These are phyloP conservation scores for Leptopilina boulardi DNA, from an alignment of 1,140 invertebrate species.

Conservation along the genomic window DNA sequence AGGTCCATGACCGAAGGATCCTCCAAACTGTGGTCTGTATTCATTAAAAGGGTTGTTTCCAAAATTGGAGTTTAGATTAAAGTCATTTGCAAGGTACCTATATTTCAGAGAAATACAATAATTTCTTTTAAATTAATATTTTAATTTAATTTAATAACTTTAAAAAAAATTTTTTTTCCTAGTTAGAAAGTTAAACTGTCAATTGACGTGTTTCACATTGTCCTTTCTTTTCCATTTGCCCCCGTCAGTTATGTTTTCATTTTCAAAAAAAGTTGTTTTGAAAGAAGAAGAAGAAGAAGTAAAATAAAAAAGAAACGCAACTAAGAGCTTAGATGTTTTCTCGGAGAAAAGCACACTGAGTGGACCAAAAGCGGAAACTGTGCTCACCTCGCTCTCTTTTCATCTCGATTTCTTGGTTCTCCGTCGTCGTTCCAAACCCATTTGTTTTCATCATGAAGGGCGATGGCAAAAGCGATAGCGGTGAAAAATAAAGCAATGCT, in stretches of 20 bases:
- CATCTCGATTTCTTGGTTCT: constrained; percentile 38
- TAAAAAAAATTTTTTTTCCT: neutral
- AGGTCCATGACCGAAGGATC: constrained; percentile 58
- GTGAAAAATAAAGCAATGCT: constrained; percentile 21
- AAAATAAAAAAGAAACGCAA: neutral
- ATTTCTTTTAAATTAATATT: too few relatives aligned
- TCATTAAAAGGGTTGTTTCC: constrained; percentile 46
- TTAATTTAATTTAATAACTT: too few relatives aligned
- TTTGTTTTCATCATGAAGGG: constrained; percentile 53
- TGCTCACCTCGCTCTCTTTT: constrained; percentile 43
- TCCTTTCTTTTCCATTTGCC: neutral
- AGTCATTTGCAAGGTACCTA: constrained; percentile 55
- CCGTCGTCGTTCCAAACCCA: constrained; percentile 70
- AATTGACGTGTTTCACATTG: neutral
- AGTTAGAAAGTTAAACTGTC: neutral
- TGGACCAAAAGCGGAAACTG: constrained; percentile 27
- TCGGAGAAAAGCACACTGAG: constrained; percentile 11
- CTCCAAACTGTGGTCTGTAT: constrained; percentile 57
- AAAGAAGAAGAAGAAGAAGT: neutral
- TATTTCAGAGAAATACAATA: constrained; percentile 28
- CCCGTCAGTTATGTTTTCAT: constrained; percentile 26
- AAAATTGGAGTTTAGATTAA: constrained; percentile 7
- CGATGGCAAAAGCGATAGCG: neutral
- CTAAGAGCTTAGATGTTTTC: constrained; percentile 29
- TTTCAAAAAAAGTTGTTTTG: constrained; percentile 20